Evolutionary conservation across 92 coral and sea anemone genomes (phyloP).

Genomic region (Galaxea fascicularis): DNA sequence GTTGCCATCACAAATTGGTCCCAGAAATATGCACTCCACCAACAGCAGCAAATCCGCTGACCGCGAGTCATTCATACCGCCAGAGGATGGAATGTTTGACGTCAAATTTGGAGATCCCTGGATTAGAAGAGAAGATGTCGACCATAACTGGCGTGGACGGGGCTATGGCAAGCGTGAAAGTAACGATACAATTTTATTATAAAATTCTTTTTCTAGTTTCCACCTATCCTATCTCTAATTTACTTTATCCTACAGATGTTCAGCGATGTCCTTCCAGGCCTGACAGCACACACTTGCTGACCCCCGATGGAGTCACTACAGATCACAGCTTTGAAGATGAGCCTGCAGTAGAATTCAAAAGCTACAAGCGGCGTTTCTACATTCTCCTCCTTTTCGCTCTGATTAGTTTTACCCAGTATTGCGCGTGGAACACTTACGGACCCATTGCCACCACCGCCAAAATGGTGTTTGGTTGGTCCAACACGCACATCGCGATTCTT

Average conservation of each 20-base stretch:
- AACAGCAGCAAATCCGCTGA: slow-evolving; percentile 38
- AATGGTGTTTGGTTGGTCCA: slow-evolving; percentile 92
- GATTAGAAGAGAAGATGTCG: slow-evolving; percentile 47
- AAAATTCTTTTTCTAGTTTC: neutral
- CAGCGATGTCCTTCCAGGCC: slow-evolving; percentile 13
- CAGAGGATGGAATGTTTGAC: slow-evolving; percentile 39
- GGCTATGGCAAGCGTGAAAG: slow-evolving; percentile 43
- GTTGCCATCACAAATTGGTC: slow-evolving; percentile 14
- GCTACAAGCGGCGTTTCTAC: slow-evolving; percentile 95
- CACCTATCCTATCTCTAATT: too few species aligned
- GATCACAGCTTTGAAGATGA: slow-evolving; percentile 16
- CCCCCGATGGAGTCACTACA: slow-evolving; percentile 21
- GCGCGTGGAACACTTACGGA: slow-evolving; percentile 97
- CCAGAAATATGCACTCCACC: slow-evolving; percentile 28
- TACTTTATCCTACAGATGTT: slow-evolving; percentile 20
- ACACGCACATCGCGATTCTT: slow-evolving; percentile 91
- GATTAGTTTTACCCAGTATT: slow-evolving; percentile 84
- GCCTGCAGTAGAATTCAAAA: slow-evolving; percentile 46
- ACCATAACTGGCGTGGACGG: slow-evolving; percentile 70
- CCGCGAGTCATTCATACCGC: slow-evolving; percentile 41
- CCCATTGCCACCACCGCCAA: slow-evolving; percentile 97
- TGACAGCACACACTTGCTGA: slow-evolving; percentile 28
- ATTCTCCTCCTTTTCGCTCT: slow-evolving; percentile 86
- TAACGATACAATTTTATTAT: neutral
- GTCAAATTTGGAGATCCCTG: slow-evolving; percentile 81